Evolutionary conservation across 2,113 vertebrate species (phyloP).

Genomic region (Taxidea taxus): DNA sequence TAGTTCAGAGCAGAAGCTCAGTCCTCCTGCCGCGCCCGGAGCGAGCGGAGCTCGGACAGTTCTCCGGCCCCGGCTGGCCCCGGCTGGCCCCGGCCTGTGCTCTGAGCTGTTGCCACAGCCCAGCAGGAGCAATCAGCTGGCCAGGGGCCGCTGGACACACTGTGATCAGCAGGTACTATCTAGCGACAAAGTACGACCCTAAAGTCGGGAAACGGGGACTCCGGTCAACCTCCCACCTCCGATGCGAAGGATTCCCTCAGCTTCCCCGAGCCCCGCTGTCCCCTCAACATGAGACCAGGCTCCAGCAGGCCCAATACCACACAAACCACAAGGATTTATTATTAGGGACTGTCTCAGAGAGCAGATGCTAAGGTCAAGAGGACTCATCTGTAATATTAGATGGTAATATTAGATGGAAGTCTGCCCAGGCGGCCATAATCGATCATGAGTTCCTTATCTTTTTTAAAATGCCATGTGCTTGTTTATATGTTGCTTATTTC

Average conservation of each 20-base stretch:
- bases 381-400: not conserved
- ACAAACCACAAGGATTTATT: not conserved
- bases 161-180: fast-evolving
- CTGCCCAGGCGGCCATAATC: too few relatives aligned
- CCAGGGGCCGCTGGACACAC: fast-evolving
- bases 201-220: not conserved
- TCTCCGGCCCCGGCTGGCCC: fast-evolving
- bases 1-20: fast-evolving
- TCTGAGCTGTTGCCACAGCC: not conserved
- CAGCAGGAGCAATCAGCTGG: not conserved
- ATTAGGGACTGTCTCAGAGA: not conserved
- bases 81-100: not conserved
- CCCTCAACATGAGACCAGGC: not conserved
- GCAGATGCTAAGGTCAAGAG: not conserved
- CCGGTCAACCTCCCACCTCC: not conserved
- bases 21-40: fast-evolving
- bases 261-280: not conserved
- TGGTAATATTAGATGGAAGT: too few relatives aligned
- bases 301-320: too few relatives aligned
- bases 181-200: not conserved
- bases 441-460: not conserved
- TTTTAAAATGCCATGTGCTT: not conserved
- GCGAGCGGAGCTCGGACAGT: not conserved
- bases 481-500: not conserved
- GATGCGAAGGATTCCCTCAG: not conserved